A percentile compares a stretch with the other conserved stretches of the same genome.
Conservation (phyloP, 2,888 invertebrate genomes). For the Nezara viridula region DNA sequence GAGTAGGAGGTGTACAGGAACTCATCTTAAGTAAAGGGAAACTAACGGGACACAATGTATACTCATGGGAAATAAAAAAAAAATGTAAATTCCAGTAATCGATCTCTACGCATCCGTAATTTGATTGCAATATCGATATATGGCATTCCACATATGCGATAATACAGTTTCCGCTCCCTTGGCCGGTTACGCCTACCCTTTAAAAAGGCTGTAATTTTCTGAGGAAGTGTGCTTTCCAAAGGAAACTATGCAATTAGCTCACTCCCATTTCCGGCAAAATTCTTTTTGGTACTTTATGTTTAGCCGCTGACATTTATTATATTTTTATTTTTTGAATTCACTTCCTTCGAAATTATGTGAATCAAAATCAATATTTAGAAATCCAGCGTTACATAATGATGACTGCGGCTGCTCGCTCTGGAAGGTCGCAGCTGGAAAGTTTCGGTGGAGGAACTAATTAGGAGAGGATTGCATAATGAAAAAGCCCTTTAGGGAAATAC, state of each 20-base stretch:
- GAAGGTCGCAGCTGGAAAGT: background rate
- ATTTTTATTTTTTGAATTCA: background rate
- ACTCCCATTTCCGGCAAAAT: background rate
- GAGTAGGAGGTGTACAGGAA: too few relatives aligned
- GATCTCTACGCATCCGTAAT: background rate
- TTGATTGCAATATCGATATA: background rate
- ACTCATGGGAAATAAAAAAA: too few relatives aligned
- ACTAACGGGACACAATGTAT: too few relatives aligned
- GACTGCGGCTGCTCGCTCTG: background rate
- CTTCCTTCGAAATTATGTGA: background rate
- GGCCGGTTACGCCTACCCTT: slow-evolving; percentile 7
- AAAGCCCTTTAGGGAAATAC: background rate
- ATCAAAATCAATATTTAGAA: background rate
- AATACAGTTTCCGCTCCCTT: slow-evolving; percentile 4
- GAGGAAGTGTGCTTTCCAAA: slow-evolving; percentile 44
- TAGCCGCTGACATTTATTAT: background rate
- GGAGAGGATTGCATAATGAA: background rate
- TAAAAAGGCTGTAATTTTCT: slow-evolving; percentile 6
- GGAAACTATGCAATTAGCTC: slow-evolving; percentile 40
- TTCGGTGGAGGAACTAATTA: background rate
- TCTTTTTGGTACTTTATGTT: background rate
- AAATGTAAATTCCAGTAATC: fast-evolving
- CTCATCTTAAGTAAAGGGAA: too few relatives aligned
- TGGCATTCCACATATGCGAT: background rate
- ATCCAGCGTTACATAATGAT: background rate